Conservation (phyloP, 2,113 vertebrate species). For the Ceyx melanurus region DNA sequence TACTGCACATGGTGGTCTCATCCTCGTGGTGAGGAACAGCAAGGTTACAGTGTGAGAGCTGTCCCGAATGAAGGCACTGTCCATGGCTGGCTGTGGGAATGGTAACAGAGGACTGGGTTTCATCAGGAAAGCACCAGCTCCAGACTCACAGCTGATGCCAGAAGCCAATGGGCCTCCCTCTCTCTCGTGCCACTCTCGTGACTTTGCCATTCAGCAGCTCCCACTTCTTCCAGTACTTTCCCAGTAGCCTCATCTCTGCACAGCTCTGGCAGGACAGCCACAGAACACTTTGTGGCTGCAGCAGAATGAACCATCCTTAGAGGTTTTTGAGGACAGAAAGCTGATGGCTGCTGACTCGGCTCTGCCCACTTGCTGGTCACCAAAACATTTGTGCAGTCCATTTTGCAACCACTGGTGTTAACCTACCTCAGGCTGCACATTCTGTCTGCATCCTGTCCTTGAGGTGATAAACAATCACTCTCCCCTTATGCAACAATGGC, state of each 20-base stretch:
- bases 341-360: background rate
- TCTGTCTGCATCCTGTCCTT: background rate
- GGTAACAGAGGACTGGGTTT: background rate
- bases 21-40: background rate
- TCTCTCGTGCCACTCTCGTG: background rate
- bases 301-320: background rate
- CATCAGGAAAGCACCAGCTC: background rate
- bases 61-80: background rate
- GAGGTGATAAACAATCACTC: background rate
- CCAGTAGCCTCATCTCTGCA: background rate
- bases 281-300: background rate
- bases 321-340: background rate
- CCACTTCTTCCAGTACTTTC: background rate
- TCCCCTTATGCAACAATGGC: background rate
- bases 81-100: background rate
- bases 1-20: background rate
- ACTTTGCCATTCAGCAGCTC: background rate
- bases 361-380: background rate
- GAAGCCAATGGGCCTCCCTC: background rate
- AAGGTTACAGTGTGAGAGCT: background rate
- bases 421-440: background rate
- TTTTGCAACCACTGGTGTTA: background rate
- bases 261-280: background rate
- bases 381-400: background rate
- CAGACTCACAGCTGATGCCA: background rate